These are phyloP conservation scores for Holocentrus rufus DNA, from an alignment of 2,797 vertebrate genomes.

Conservation along the genomic window DNA sequence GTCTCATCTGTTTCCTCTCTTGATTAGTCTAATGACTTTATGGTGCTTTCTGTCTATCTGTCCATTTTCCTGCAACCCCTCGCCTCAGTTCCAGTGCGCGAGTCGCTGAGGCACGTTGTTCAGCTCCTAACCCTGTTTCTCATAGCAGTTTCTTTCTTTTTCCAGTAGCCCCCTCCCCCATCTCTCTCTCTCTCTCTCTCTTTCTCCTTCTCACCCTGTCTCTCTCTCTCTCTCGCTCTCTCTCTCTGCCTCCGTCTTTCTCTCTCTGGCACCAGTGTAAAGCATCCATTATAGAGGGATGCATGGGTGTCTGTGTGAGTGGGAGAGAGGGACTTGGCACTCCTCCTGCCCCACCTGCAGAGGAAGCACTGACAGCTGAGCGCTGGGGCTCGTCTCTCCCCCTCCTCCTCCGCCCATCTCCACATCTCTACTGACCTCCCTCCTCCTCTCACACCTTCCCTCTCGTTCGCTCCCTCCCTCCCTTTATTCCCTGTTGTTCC, in stretches of 20 bases:
- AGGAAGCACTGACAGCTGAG: conserved; percentile 88
- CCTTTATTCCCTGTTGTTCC: conserved; percentile 68
- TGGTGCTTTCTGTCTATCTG: conserved; percentile 47
- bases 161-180: conserved; percentile 49
- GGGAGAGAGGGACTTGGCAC: conserved; percentile 83
- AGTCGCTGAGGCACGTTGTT: conserved; percentile 63
- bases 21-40: conserved; percentile 75
- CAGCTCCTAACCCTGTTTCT: conserved; percentile 59
- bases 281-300: conserved; percentile 86
- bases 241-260: conserved; percentile 67
- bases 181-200: conserved; percentile 70
- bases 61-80: conserved; percentile 28
- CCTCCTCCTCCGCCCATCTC: conserved; percentile 68
- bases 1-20: conserved; percentile 76
- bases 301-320: conserved; percentile 86
- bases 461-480: conserved; percentile 38
- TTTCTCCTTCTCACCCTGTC: background rate
- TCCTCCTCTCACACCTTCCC: conserved; percentile 77
- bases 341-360: conserved; percentile 86
- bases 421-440: conserved; percentile 78
- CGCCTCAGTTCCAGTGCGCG: conserved; percentile 36
- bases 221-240: background rate
- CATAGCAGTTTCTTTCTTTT: conserved; percentile 71
- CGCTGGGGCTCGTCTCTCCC: conserved; percentile 70
- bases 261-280: conserved; percentile 82